Evolutionary conservation across 2,888 invertebrate genomes (phyloP).

Genomic region (Drosophila cracens): DNA sequence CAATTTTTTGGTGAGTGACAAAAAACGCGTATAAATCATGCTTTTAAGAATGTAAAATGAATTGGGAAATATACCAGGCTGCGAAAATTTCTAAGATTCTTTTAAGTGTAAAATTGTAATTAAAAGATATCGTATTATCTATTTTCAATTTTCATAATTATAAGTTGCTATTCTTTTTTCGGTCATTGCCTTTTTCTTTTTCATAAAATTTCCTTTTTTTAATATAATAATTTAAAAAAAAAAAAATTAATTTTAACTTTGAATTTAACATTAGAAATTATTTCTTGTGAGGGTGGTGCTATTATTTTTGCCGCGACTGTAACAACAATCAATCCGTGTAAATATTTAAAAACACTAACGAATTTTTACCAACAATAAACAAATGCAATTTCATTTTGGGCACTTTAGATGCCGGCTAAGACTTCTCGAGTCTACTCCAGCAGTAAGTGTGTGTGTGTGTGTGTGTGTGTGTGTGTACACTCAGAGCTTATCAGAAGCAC

Average conservation of each 20-base stretch:
- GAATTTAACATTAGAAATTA: background rate
- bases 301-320: background rate
- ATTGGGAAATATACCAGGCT: too few species aligned
- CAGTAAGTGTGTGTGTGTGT: background rate
- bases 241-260: too few species aligned
- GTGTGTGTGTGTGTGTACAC: background rate
- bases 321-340: too few species aligned
- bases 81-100: too few species aligned
- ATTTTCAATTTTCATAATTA: background rate
- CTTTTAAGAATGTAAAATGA: background rate
- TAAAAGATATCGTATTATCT: background rate
- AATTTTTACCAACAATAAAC: background rate
- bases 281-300: background rate
- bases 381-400: background rate
- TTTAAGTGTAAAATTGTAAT: too few species aligned
- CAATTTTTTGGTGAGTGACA: background rate
- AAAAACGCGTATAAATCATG: background rate
- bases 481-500: background rate
- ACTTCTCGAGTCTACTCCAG: background rate
- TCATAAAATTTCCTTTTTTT: background rate
- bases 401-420: too few species aligned
- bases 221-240: too few species aligned
- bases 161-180: background rate
- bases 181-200: too few species aligned
- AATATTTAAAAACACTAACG: too few species aligned